Evolutionary conservation across 2,888 invertebrate species (phyloP), one percentile per base, ranked within the genome.

Genomic region (Lymantria monacha): DNA sequence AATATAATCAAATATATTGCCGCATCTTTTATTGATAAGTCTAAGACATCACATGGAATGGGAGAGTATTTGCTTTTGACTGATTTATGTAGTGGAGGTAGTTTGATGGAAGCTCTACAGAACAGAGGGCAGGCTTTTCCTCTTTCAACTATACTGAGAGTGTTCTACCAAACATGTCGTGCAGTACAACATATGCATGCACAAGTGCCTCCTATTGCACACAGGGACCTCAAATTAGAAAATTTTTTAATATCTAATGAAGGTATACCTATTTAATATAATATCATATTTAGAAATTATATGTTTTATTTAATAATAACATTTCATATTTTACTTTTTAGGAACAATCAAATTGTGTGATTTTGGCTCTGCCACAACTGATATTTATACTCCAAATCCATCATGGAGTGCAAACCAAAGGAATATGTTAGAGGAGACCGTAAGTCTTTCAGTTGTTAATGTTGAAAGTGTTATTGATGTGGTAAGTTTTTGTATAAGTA

Each of bases 221-320:
- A 99, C 87, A 93, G 99, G 72, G 99, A 99, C 92, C 94, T 99
- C 72, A 99, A 99, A 92, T 94, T 96, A 86, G 99, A 99, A 92
- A 99, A 99, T 88, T 94, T 99, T 74, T 90, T 99, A 58, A 93
- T 99, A 69, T 96, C 97, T 58, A 93, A 92, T 70, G 95, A 97
- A 86, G 97, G 97, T 58, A 45, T 11, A 11, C 3, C 1, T 38
- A 46, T 53, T 33, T 33, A 33, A 10, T 33, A 33, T 22, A 22
- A 5, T 38, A 11, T 33, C 33, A 22, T 45, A 8, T 46, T 22
- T 38, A 22, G 46, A 30, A 46, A 38, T 11, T 30, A 10, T 14
- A 22, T 37, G 15, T 38, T 15, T 5, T 15, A 13, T 12, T 14
- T 14, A 14, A 30, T 44, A 51, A 61, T 22, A 22, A 22, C 22